Conservation (phyloP, 2,888 invertebrate species). For the Amiota communis region DNA sequence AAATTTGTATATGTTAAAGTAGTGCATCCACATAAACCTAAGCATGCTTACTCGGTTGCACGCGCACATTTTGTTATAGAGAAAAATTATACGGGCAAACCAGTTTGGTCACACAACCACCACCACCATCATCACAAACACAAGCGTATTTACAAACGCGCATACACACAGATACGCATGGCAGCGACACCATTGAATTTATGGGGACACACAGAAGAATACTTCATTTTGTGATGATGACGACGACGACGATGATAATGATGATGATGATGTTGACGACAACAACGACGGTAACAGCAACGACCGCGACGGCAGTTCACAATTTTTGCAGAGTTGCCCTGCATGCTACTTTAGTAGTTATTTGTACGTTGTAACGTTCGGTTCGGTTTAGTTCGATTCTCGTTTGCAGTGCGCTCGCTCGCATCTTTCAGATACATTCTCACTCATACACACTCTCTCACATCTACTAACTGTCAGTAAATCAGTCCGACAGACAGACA, state of each 20-base stretch:
- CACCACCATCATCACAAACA: slow-evolving; percentile 29
- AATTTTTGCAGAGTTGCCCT: slow-evolving; percentile 29
- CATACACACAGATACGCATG: neutral
- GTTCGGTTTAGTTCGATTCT: slow-evolving; percentile 33
- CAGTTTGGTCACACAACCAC: slow-evolving; percentile 16
- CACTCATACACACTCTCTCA: no score
- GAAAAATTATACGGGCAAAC: slow-evolving; percentile 48
- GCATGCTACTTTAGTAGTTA: slow-evolving; percentile 43
- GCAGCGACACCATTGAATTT: slow-evolving; percentile 23
- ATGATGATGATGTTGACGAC: neutral
- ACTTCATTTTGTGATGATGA: slow-evolving; percentile 25
- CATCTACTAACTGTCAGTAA: no score
- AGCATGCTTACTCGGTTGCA: slow-evolving; percentile 45
- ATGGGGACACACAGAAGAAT: slow-evolving; percentile 23
- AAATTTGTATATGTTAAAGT: neutral
- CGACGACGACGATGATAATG: neutral
- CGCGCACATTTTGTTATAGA: slow-evolving; percentile 54
- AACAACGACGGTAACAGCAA: neutral
- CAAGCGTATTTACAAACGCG: slow-evolving; percentile 11
- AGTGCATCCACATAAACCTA: neutral
- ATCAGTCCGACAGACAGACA: no score
- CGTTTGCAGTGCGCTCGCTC: slow-evolving; percentile 15
- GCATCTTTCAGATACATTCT: neutral
- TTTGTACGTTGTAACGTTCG: slow-evolving; percentile 46
- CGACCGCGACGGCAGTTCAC: no score